phyloP scores from a whole-genome alignment of 1,140 invertebrate genomes.

The Epicauta chinensis region DNA sequence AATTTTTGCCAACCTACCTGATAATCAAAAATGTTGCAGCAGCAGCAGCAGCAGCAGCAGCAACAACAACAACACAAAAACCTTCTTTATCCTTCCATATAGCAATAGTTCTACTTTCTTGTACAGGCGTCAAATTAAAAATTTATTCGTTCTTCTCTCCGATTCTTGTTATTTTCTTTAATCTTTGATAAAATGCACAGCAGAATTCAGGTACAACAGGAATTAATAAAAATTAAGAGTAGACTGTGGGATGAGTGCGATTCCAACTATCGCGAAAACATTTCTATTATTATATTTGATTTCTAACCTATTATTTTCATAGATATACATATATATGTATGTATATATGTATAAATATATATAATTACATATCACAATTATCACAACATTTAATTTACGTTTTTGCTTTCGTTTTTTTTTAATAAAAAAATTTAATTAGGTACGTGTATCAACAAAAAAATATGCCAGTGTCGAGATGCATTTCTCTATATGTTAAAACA shows the following conservation, averaged over 20 bases:
- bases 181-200: constrained; percentile 20
- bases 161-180: not conserved
- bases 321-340: too few species aligned
- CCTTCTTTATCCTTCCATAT: too few species aligned
- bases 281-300: not conserved
- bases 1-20: not conserved
- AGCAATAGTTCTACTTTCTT: constrained; percentile 7
- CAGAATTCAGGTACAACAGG: constrained; percentile 27
- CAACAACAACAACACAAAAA: too few species aligned
- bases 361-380: constrained; percentile 41
- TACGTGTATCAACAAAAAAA: constrained; percentile 23
- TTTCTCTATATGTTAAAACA: constrained; percentile 37
- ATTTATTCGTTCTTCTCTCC: not conserved
- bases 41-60: too few species aligned
- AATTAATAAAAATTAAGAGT: constrained; percentile 17
- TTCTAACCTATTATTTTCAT: constrained; percentile 28
- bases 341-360: too few species aligned
- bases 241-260: constrained; percentile 27
- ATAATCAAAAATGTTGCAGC: not conserved
- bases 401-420: too few species aligned
- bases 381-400: constrained; percentile 37
- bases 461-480: constrained; percentile 34
- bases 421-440: constrained; percentile 12
- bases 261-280: constrained; percentile 16
- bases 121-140: constrained; percentile 7